Evolutionary conservation across 2,113 vertebrate genomes (phyloP).

Genomic region (Eulemur rufifrons): DNA sequence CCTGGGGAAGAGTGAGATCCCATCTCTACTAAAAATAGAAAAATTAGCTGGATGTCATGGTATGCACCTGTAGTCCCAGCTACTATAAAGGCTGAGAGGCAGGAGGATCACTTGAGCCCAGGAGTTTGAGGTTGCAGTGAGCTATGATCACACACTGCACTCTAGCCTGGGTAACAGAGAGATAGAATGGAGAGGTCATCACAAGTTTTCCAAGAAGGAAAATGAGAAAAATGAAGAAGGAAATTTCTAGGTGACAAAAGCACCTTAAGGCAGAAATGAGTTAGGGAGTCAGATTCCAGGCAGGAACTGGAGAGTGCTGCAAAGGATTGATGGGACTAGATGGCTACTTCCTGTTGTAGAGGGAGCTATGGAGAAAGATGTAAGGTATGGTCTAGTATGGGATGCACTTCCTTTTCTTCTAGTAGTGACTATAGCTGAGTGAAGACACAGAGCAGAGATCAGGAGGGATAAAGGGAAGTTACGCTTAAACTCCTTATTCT

Average conservation of each 20-base stretch:
- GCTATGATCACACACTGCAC: too few relatives aligned
- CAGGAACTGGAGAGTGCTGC: too few relatives aligned
- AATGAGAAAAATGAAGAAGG: background rate
- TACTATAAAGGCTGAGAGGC: too few relatives aligned
- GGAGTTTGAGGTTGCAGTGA: too few relatives aligned
- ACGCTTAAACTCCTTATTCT: background rate
- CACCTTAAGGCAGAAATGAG: background rate
- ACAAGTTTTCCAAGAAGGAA: background rate
- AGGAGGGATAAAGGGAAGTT: background rate
- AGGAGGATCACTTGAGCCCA: too few relatives aligned
- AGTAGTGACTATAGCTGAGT: too few relatives aligned
- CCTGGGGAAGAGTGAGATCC: too few relatives aligned
- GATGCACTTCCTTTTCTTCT: background rate
- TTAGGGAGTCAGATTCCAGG: background rate
- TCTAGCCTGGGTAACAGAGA: too few relatives aligned
- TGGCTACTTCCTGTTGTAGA: background rate
- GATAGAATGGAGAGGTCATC: background rate
- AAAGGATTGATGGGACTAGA: background rate
- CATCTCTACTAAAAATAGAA: too few relatives aligned
- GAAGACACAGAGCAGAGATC: background rate
- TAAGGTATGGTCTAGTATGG: background rate
- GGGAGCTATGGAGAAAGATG: background rate
- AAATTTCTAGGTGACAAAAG: background rate
- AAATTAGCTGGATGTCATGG: too few relatives aligned
- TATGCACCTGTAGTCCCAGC: too few relatives aligned